Evolutionary conservation across 2,888 invertebrate genomes (phyloP), one percentile per base, ranked within the genome.

Genomic region (Drosophila bunnanda): DNA sequence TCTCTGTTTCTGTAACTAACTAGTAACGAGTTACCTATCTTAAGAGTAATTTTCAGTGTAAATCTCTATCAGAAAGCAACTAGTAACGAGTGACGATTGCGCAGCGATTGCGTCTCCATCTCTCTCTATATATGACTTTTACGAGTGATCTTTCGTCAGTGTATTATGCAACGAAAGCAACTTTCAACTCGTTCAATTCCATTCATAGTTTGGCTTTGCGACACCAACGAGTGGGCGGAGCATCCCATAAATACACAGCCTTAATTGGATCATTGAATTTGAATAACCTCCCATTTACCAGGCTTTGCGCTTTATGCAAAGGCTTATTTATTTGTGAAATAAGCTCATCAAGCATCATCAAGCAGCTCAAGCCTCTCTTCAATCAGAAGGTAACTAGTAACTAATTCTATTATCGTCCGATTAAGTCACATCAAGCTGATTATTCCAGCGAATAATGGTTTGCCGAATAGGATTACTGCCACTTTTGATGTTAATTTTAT

Each of bases 361-460:
- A 22, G 20, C 32, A n/a, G n/a, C n/a, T 46, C 6, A 28, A 13
- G 15, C 12, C 30, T 17, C 17, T 12, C 30, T 30, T 13, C 7
- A 7, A 17, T 4, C 13, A 15, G 5, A 32, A 15, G 20, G 32
- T 20, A 50, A 50, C 50, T 32, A 50, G 32, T 34, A 22, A 50
- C 32, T 50, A 50, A 50, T 50, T 50, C 32, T 50, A 50, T 50
- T 50, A 50, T 50, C 32, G 15, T 22, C 20, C 30, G 50, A 46
- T 46, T 46, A 28, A 46, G 28, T 46, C 46, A 46, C 28, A 46
- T 46, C 28, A 28, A 28, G n/a, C 17, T 9, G 30, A 50, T 50
- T 32, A 15, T 22, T 52, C 9, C 9, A 2, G 25, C 10, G 20
- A 20, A 50, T 32, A 50, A 32, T 48, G 17, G 7, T 7, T 1